Evolutionary conservation across 2,113 vertebrate species (phyloP).

Genomic region (Geococcyx californianus): DNA sequence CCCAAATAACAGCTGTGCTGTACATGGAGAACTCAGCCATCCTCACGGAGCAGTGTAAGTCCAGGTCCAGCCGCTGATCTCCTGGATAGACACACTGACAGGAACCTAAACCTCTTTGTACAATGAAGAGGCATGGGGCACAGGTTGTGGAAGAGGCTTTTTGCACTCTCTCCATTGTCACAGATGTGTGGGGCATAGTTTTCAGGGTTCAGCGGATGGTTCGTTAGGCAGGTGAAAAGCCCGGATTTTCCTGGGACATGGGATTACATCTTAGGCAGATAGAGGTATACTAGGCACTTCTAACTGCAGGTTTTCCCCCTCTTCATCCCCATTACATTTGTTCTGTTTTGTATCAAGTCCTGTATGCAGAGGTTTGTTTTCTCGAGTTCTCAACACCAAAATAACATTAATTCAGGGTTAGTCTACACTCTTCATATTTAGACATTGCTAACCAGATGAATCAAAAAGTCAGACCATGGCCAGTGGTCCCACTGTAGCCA

Average conservation of each 20-base stretch:
- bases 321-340: not conserved
- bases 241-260: not conserved
- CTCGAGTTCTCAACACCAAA: not conserved
- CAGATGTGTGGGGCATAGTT: rapidly evolving
- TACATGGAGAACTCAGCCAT: not conserved
- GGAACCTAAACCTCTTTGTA: not conserved
- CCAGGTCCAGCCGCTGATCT: not conserved
- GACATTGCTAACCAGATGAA: not conserved
- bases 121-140: not conserved
- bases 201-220: not conserved
- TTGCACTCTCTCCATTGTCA: not conserved
- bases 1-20: rapidly evolving
- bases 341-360: not conserved
- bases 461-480: not conserved
- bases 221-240: not conserved
- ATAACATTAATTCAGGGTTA: not conserved
- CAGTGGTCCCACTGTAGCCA: not conserved
- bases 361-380: not conserved
- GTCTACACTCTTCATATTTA: not conserved
- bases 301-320: not conserved
- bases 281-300: not conserved
- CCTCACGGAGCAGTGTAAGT: not conserved
- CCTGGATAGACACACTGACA: not conserved
- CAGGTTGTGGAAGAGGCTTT: not conserved
- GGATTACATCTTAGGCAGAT: not conserved